A percentile compares a stretch with the other conserved stretches of the same genome.
These are phyloP conservation scores for Scomber japonicus DNA, from an alignment of 2,113 vertebrate species.

Conservation along the genomic window DNA sequence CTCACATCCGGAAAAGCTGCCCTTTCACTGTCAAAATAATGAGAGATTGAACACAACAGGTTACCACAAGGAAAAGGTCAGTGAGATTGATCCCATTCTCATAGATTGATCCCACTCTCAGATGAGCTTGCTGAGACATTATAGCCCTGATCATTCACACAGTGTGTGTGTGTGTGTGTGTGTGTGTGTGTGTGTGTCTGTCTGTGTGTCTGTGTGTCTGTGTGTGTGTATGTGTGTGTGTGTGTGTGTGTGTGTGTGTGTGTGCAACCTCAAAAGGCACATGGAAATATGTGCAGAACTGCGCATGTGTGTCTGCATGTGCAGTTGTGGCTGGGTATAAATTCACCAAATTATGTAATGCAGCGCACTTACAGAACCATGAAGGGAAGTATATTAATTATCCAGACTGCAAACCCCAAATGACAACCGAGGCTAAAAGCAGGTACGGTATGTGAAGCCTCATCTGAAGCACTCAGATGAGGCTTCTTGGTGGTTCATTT, in stretches of 20 bases:
- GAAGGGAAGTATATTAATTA: conserved; percentile 14
- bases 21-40: conserved; percentile 75
- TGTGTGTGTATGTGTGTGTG: too few relatives aligned
- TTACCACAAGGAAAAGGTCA: conserved; percentile 74
- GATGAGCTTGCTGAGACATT: conserved; percentile 58
- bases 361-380: background rate
- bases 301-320: background rate
- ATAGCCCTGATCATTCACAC: conserved; percentile 42
- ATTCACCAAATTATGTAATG: conserved; percentile 15
- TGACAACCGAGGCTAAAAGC: background rate
- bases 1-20: conserved; percentile 57
- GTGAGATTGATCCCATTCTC: conserved; percentile 71
- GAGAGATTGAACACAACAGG: conserved; percentile 66
- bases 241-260: background rate
- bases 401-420: conserved; percentile 7
- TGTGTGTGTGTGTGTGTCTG: background rate
- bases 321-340: background rate
- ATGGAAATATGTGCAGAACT: background rate
- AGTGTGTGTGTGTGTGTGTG: conserved; percentile 6
- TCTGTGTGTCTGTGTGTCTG: background rate
- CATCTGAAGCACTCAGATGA: conserved; percentile 16
- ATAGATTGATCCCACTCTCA: conserved; percentile 61
- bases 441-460: conserved; percentile 6
- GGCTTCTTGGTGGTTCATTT: conserved; percentile 5
- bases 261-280: background rate